phyloP scores from a whole-genome alignment of 2,888 invertebrate genomes.

The Thereva nobilitata region DNA sequence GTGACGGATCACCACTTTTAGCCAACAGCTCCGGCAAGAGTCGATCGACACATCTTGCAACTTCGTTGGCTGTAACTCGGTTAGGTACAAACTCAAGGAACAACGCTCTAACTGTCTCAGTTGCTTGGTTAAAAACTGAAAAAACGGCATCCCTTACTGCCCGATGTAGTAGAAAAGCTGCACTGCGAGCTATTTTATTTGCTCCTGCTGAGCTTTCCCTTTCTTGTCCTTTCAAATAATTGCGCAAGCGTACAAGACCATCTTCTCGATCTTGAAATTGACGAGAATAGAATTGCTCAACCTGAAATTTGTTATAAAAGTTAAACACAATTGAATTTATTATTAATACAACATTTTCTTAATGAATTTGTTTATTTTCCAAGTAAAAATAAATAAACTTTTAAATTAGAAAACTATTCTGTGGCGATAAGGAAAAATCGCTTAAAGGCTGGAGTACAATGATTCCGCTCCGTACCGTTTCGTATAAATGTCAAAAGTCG shows the following conservation, averaged over 20 bases:
- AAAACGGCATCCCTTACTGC: slow-evolving; percentile 86
- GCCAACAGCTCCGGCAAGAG: slow-evolving; percentile 80
- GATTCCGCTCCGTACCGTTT: too few relatives aligned
- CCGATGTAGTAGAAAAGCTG: slow-evolving; percentile 77
- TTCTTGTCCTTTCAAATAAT: slow-evolving; percentile 54
- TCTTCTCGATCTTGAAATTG: slow-evolving; percentile 89
- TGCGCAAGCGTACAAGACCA: slow-evolving; percentile 70
- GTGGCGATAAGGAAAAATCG: too few relatives aligned
- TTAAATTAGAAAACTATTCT: not conserved
- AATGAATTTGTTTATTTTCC: too few relatives aligned
- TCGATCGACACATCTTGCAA: slow-evolving; percentile 80
- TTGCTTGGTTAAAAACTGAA: slow-evolving; percentile 83
- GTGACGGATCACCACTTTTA: slow-evolving; percentile 86
- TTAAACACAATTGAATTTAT: not conserved
- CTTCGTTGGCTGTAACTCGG: slow-evolving; percentile 82
- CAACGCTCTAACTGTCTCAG: slow-evolving; percentile 77
- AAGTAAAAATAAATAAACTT: slow-evolving; percentile 11
- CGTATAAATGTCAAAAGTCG: too few relatives aligned
- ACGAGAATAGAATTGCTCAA: slow-evolving; percentile 88
- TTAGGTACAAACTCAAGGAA: slow-evolving; percentile 84
- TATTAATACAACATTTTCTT: not conserved
- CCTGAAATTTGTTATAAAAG: slow-evolving; percentile 59
- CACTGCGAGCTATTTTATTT: slow-evolving; percentile 82
- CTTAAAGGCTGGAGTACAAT: too few relatives aligned
- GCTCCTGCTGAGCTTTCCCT: slow-evolving; percentile 50